Evolutionary conservation across 2,797 vertebrate species (phyloP).

Genomic region (Lacerta bilineata): DNA sequence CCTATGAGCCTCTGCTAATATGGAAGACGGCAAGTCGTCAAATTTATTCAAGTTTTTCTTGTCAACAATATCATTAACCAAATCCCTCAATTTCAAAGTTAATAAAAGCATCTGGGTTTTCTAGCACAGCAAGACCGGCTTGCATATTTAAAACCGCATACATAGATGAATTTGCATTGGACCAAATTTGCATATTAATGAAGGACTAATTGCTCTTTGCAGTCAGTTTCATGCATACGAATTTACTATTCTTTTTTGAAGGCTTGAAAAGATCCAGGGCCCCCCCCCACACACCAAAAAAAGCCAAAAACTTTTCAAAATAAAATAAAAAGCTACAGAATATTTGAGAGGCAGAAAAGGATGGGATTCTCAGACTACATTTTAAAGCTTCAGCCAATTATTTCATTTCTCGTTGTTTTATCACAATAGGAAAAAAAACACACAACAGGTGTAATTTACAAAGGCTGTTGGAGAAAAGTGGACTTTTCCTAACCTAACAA

Average conservation of each 20-base stretch:
- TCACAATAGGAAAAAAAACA: constrained; percentile 56
- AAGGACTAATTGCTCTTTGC: constrained; percentile 83
- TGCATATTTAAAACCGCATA: constrained; percentile 78
- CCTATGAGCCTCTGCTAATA: constrained; percentile 70
- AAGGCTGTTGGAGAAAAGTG: constrained; percentile 68
- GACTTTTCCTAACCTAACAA: constrained; percentile 53
- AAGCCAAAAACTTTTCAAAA: constrained; percentile 47
- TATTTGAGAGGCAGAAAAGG: constrained; percentile 65
- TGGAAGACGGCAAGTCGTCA: constrained; percentile 76
- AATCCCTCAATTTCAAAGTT: constrained; percentile 81
- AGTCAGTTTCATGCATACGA: constrained; percentile 81
- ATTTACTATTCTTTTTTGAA: constrained; percentile 73
- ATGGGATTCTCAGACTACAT: constrained; percentile 72
- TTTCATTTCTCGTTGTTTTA: constrained; percentile 57
- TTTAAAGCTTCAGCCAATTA: constrained; percentile 61
- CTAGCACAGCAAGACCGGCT: constrained; percentile 75
- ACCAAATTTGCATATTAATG: constrained; percentile 83
- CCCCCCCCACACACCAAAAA: constrained; percentile 41
- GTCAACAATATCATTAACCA: constrained; percentile 81
- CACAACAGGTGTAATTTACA: constrained; percentile 28
- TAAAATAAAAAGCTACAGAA: constrained; percentile 59
- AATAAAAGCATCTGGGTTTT: constrained; percentile 82
- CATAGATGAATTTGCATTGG: constrained; percentile 79
- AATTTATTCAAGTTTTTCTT: constrained; percentile 80
- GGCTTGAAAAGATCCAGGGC: constrained; percentile 65